phyloP scores from a whole-genome alignment of 2,113 vertebrate species.

The Actinemys pallida region DNA sequence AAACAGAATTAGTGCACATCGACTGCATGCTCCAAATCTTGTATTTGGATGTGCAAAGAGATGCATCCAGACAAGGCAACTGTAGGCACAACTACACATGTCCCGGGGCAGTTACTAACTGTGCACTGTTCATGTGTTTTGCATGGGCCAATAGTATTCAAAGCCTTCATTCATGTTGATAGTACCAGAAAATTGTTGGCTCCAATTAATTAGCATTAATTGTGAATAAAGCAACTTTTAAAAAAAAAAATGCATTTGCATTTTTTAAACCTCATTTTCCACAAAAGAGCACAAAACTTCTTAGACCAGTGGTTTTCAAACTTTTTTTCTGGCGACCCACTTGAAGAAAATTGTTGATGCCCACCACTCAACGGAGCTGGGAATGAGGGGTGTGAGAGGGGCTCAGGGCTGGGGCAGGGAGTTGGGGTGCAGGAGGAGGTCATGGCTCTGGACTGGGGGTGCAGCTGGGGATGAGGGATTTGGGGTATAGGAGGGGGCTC shows the following conservation, averaged over 20 bases:
- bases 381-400: too few species aligned
- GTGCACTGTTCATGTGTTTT: not conserved
- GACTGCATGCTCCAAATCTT: not conserved
- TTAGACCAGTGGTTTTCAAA: too few species aligned
- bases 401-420: too few species aligned
- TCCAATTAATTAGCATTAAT: not conserved
- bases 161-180: not conserved
- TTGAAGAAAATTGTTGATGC: too few species aligned
- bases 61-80: not conserved
- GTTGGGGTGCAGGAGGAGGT: too few species aligned
- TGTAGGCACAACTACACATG: not conserved
- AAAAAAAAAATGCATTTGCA: too few species aligned
- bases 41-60: not conserved
- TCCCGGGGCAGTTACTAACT: not conserved
- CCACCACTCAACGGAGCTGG: too few species aligned
- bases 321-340: too few species aligned
- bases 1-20: not conserved
- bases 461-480: too few species aligned
- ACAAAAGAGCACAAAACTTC: not conserved
- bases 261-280: not conserved
- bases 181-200: constrained; percentile 4
- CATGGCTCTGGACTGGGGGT: too few species aligned
- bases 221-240: not conserved
- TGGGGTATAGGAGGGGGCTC: too few species aligned
- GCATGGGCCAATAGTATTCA: not conserved